These are phyloP conservation scores for Nicator chloris DNA, from an alignment of 2,113 vertebrate species.

Conservation along the genomic window DNA sequence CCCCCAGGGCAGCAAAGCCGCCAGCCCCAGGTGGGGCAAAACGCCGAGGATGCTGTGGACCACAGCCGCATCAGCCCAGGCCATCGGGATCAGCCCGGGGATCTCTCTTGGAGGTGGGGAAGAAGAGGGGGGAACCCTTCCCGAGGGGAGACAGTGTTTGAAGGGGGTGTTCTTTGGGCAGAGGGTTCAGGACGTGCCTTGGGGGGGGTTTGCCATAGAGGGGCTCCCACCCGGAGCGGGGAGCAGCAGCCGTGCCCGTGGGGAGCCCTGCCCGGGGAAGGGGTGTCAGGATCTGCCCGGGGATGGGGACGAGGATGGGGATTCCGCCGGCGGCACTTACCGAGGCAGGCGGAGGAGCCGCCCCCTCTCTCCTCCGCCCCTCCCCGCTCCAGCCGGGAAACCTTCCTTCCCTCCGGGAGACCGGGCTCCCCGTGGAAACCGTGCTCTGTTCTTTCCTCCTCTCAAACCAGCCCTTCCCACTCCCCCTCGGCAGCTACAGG, in stretches of 20 bases:
- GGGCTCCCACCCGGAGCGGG: not conserved
- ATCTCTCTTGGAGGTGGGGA: not conserved
- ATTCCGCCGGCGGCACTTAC: not conserved
- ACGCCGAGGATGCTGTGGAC: not conserved
- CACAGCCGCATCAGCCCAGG: not conserved
- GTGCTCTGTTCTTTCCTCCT: not conserved
- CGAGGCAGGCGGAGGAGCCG: not conserved
- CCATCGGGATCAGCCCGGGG: too few species aligned
- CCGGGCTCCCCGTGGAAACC: not conserved
- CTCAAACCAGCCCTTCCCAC: not conserved
- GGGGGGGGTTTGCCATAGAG: too few species aligned
- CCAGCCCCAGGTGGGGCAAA: accelerated
- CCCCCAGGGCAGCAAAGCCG: not conserved
- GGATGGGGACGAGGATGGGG: not conserved
- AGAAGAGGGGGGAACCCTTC: not conserved
- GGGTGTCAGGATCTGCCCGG: not conserved
- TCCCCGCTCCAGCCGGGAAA: not conserved
- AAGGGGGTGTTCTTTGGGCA: not conserved
- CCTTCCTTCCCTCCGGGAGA: not conserved
- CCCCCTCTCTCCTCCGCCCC: not conserved
- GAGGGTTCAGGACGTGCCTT: not conserved
- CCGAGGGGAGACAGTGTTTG: too few species aligned
- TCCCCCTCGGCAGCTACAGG: not conserved
- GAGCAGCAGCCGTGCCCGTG: not conserved
- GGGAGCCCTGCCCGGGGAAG: not conserved